Conservation (phyloP, 2,113 vertebrate genomes). For the Pelodiscus sinensis region DNA sequence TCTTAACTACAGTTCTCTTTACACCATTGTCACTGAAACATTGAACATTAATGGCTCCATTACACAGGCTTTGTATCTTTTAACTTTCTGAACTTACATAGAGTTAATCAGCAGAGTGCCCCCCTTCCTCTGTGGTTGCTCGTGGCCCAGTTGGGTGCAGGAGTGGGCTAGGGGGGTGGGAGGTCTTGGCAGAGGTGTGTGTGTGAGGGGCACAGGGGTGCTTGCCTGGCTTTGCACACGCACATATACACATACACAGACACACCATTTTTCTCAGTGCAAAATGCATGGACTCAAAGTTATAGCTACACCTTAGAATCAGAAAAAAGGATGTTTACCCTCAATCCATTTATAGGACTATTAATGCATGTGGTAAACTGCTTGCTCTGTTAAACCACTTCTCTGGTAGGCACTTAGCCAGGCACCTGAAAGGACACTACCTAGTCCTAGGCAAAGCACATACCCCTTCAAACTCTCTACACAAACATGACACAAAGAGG, state of each 20-base stretch:
- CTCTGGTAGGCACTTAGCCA: background rate
- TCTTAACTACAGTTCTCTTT: constrained; percentile 20
- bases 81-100: background rate
- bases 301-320: background rate
- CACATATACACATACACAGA: no score
- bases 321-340: constrained; percentile 36
- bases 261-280: background rate
- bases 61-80: constrained; percentile 45
- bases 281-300: background rate
- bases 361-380: background rate
- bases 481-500: background rate
- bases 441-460: background rate
- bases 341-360: constrained; percentile 8
- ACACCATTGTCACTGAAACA: background rate
- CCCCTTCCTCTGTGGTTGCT: no score
- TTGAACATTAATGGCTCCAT: constrained; percentile 1
- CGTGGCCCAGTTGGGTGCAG: no score
- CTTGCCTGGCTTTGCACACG: no score
- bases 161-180: no score
- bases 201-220: no score
- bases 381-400: background rate
- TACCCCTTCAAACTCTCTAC: background rate
- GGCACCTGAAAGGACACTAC: background rate
- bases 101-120: no score
- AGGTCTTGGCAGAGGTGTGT: no score